phyloP scores from a whole-genome alignment of 2,797 vertebrate genomes.

The Micromesistius poutassou region DNA sequence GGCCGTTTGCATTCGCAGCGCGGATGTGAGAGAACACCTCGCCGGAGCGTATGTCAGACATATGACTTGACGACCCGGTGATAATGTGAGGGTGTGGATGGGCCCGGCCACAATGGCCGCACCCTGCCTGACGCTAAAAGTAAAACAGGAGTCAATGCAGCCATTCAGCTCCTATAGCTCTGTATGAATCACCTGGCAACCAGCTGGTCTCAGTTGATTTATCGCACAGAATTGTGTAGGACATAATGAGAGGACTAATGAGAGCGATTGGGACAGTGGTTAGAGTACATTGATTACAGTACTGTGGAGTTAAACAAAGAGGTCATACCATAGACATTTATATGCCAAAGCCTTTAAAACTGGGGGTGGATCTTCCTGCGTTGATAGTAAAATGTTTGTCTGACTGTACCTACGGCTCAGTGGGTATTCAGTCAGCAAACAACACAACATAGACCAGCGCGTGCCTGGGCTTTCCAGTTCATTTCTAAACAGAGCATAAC shows the following conservation, averaged over 20 bases:
- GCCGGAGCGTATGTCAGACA: constrained; percentile 24
- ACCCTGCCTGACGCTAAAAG: constrained; percentile 45
- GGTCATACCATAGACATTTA: background rate
- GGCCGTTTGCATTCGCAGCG: constrained; percentile 42
- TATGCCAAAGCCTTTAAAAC: background rate
- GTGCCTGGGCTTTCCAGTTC: constrained; percentile 34
- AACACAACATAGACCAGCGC: constrained; percentile 10
- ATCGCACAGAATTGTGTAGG: background rate
- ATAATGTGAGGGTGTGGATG: constrained; percentile 45
- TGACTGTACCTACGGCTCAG: constrained; percentile 16
- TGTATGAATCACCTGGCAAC: constrained; percentile 1
- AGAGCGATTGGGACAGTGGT: background rate
- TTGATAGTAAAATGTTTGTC: constrained; percentile 9
- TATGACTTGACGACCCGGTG: constrained; percentile 31
- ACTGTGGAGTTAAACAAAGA: background rate
- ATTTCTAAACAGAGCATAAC: constrained; percentile 34
- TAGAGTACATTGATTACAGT: background rate
- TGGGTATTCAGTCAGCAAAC: constrained; percentile 41
- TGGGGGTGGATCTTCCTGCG: background rate
- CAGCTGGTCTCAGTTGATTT: background rate
- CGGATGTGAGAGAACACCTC: constrained; percentile 16
- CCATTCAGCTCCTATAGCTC: background rate
- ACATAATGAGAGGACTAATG: too few relatives aligned
- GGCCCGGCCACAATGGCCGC: constrained; percentile 14
- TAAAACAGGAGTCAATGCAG: background rate